Evolutionary conservation across 2,888 invertebrate genomes (phyloP).

Genomic region (Lathronympha strigana): DNA sequence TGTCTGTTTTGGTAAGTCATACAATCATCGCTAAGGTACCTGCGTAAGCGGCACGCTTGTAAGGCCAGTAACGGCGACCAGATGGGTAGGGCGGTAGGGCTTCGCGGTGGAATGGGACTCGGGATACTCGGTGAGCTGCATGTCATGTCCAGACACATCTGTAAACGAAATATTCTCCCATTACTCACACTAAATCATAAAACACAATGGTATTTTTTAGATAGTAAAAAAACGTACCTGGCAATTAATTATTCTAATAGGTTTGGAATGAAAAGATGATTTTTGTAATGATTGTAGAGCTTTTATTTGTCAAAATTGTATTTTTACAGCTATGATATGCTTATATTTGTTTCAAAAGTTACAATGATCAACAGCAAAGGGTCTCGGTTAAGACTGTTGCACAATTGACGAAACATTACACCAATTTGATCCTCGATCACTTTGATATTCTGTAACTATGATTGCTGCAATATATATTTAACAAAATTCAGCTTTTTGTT

Average conservation of each 20-base stretch:
- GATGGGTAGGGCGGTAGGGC: constrained; percentile 70
- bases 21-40: constrained; percentile 80
- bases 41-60: constrained; percentile 77
- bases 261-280: constrained; percentile 60
- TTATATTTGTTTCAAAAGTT: constrained; percentile 90
- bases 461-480: constrained; percentile 53
- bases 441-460: constrained; percentile 72
- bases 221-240: constrained; percentile 51
- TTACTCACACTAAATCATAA: background rate
- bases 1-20: constrained; percentile 74
- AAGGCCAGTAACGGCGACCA: constrained; percentile 79
- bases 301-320: constrained; percentile 93
- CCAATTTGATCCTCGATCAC: constrained; percentile 69
- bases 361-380: constrained; percentile 85
- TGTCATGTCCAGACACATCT: constrained; percentile 79
- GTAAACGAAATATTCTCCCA: constrained; percentile 50
- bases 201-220: background rate
- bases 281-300: constrained; percentile 85
- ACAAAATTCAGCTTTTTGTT: constrained; percentile 80
- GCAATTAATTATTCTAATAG: constrained; percentile 16
- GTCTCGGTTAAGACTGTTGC: constrained; percentile 70
- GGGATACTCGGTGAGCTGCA: constrained; percentile 64
- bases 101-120: constrained; percentile 67
- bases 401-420: constrained; percentile 80
- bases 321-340: constrained; percentile 97